Conservation (phyloP, 2,113 vertebrate genomes). For the Rhinogobius similis region DNA sequence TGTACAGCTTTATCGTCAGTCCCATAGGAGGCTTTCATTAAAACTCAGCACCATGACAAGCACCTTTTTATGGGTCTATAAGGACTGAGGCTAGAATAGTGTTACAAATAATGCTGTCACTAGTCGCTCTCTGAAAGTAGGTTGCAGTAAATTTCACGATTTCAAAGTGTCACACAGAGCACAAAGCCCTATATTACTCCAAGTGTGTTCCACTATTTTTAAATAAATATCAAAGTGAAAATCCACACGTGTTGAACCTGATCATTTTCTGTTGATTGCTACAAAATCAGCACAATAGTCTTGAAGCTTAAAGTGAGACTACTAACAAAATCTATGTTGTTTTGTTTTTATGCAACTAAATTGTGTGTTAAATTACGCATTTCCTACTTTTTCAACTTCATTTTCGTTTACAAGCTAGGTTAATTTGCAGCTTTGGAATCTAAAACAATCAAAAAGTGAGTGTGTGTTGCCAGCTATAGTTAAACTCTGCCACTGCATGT, state of each 20-base stretch:
- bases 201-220: not conserved
- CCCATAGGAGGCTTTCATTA: conserved; percentile 27
- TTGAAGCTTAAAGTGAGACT: no score
- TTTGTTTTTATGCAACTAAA: no score
- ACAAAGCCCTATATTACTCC: not conserved
- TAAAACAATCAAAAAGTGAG: no score
- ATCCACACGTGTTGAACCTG: not conserved
- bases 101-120: not conserved
- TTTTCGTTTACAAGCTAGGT: no score
- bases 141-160: not conserved
- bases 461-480: no score
- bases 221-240: not conserved
- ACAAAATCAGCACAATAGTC: no score
- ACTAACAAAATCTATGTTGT: no score
- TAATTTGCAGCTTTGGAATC: no score
- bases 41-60: conserved; percentile 37
- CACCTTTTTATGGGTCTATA: conserved; percentile 22
- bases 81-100: not conserved
- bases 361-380: no score
- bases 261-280: not conserved
- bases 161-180: not conserved
- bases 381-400: no score
- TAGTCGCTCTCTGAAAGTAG: not conserved
- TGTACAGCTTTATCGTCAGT: conserved; percentile 33
- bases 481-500: no score